These are phyloP conservation scores for Acheta domesticus DNA, from an alignment of 2,888 invertebrate genomes.

Conservation along the genomic window DNA sequence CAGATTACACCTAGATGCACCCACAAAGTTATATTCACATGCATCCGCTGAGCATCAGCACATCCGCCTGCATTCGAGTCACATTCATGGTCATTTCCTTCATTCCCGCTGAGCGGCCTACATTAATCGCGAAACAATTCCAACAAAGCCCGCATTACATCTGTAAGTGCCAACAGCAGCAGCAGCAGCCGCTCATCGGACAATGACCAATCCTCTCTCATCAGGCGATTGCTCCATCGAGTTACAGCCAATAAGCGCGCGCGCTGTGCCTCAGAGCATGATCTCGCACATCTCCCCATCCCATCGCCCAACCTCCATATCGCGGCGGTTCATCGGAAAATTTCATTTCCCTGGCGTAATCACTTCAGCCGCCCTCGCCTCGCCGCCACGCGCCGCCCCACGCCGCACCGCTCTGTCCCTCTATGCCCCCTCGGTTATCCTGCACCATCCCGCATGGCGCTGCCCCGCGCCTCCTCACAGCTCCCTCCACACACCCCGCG, in stretches of 20 bases:
- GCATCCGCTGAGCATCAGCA: too few relatives aligned
- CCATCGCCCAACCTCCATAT: not conserved
- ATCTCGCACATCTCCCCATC: not conserved
- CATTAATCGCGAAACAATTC: conserved; percentile 6
- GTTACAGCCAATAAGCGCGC: not conserved
- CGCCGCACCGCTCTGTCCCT: too few relatives aligned
- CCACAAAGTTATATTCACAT: too few relatives aligned
- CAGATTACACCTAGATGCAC: too few relatives aligned
- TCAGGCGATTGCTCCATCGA: conserved; percentile 4
- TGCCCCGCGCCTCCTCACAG: too few relatives aligned
- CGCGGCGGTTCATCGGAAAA: conserved; percentile 6
- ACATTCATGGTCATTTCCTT: not conserved
- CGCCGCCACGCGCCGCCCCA: too few relatives aligned
- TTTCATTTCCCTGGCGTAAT: conserved; percentile 18
- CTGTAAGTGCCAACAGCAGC: not conserved
- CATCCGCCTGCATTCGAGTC: not conserved
- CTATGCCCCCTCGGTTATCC: too few relatives aligned
- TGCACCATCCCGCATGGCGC: too few relatives aligned
- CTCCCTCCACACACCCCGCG: too few relatives aligned
- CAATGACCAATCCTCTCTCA: not conserved
- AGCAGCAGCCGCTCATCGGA: not conserved
- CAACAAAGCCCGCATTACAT: not conserved
- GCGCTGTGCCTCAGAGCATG: not conserved
- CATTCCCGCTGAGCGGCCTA: not conserved
- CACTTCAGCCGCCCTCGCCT: not conserved